These are phyloP conservation scores for Raillietiella orientalis DNA, from an alignment of 2,888 invertebrate genomes.

Conservation along the genomic window DNA sequence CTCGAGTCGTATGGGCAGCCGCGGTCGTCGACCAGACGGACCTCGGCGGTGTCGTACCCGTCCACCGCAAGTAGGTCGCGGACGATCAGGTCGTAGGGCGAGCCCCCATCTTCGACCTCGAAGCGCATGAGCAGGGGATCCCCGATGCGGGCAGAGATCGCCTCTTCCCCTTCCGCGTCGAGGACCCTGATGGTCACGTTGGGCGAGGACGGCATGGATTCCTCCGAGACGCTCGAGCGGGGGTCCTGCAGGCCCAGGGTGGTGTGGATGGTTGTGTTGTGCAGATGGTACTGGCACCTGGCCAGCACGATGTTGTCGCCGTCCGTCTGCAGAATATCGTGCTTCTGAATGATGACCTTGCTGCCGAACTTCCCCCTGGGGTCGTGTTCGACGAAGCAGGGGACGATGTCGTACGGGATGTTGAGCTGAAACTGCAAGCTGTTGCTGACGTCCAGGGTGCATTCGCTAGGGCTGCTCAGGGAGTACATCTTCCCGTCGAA, in stretches of 20 bases:
- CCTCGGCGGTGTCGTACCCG: conserved; percentile 68
- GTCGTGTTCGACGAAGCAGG: conserved; percentile 68
- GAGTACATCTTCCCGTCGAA: conserved; percentile 85
- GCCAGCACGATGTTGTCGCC: conserved; percentile 73
- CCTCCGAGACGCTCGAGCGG: conserved; percentile 50
- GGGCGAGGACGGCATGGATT: conserved; percentile 66
- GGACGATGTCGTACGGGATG: conserved; percentile 69
- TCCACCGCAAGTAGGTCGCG: conserved; percentile 80
- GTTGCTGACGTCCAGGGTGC: conserved; percentile 56
- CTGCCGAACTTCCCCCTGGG: conserved; percentile 56
- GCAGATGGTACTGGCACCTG: conserved; percentile 72
- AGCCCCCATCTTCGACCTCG: conserved; percentile 66
- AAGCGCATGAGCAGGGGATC: conserved; percentile 66
- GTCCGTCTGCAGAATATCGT: conserved; percentile 76
- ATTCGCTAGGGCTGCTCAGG: conserved; percentile 71
- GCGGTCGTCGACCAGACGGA: conserved; percentile 57
- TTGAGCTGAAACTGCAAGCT: conserved; percentile 63
- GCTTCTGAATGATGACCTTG: conserved; percentile 66
- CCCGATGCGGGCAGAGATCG: conserved; percentile 64
- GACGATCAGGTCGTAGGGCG: conserved; percentile 81
- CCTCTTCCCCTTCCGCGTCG: conserved; percentile 44
- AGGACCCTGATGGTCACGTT: conserved; percentile 46
- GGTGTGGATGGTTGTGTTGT: conserved; percentile 73
- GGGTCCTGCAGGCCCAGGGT: conserved; percentile 38
- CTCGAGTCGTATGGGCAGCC: conserved; percentile 79